Conservation (phyloP, 2,797 vertebrate genomes). For the Sebastes ruberrimus region DNA sequence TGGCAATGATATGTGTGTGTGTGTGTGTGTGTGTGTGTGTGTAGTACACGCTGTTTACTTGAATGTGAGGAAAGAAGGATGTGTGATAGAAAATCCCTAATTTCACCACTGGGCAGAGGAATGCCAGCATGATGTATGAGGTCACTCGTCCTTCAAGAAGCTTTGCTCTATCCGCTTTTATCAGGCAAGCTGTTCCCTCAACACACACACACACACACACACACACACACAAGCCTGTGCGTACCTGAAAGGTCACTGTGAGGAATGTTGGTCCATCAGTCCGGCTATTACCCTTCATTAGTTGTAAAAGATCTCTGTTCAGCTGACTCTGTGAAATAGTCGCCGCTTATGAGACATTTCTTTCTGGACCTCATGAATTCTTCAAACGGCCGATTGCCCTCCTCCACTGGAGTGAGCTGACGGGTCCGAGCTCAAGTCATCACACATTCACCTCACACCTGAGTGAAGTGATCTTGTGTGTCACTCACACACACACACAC, state of each 20-base stretch:
- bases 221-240: slow-evolving; percentile 14
- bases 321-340: slow-evolving; percentile 54
- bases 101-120: slow-evolving; percentile 58
- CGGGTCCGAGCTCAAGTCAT: slow-evolving; percentile 32
- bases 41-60: neutral
- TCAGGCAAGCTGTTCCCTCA: slow-evolving; percentile 41
- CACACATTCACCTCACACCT: slow-evolving; percentile 51
- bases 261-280: slow-evolving; percentile 66
- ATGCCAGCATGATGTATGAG: slow-evolving; percentile 74
- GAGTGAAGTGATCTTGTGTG: slow-evolving; percentile 12
- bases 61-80: slow-evolving; percentile 23
- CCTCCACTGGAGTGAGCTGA: slow-evolving; percentile 36
- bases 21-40: neutral
- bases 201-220: slow-evolving; percentile 25
- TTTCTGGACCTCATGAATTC: slow-evolving; percentile 63
- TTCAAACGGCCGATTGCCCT: slow-evolving; percentile 43
- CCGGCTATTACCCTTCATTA: slow-evolving; percentile 71
- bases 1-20: neutral
- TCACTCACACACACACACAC: slow-evolving; percentile 8
- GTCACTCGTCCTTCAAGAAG: slow-evolving; percentile 75
- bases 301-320: slow-evolving; percentile 49
- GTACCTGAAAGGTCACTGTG: slow-evolving; percentile 72
- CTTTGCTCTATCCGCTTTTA: slow-evolving; percentile 63
- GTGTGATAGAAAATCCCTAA: slow-evolving; percentile 70
- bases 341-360: slow-evolving; percentile 42